Conservation (phyloP, 2,113 vertebrate genomes). For the Microcebus ravelobensis region DNA sequence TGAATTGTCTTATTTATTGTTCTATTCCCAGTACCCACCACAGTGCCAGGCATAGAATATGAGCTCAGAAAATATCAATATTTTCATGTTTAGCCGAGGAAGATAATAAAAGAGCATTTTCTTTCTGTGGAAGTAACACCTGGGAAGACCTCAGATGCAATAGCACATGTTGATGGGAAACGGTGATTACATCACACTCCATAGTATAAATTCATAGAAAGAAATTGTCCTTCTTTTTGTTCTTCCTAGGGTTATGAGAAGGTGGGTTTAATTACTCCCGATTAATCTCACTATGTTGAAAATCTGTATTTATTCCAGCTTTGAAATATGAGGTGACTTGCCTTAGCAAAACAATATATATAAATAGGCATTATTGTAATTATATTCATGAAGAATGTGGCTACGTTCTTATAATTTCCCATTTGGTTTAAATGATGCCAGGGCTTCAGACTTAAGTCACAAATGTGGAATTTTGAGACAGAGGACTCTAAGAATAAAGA, state of each 20-base stretch:
- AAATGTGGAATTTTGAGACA: neutral
- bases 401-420: slow-evolving; percentile 24
- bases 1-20: neutral
- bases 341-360: neutral
- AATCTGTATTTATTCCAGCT: slow-evolving; percentile 73
- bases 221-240: slow-evolving; percentile 62
- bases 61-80: neutral
- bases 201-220: slow-evolving; percentile 63
- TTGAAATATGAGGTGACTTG: slow-evolving; percentile 68
- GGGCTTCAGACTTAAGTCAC: neutral
- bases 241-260: slow-evolving; percentile 74
- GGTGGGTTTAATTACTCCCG: slow-evolving; percentile 69
- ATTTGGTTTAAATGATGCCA: neutral
- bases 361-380: neutral
- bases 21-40: neutral
- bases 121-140: neutral
- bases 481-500: neutral
- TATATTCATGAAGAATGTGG: slow-evolving; percentile 38
- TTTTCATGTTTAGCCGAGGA: neutral
- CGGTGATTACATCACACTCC: slow-evolving; percentile 1
- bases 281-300: slow-evolving; percentile 67
- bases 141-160: slow-evolving; percentile 22
- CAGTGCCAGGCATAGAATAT: neutral
- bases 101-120: slow-evolving; percentile 37
- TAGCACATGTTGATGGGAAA: neutral